These are phyloP conservation scores for Drosophila tripunctata DNA, from an alignment of 2,888 invertebrate species.

Conservation along the genomic window DNA sequence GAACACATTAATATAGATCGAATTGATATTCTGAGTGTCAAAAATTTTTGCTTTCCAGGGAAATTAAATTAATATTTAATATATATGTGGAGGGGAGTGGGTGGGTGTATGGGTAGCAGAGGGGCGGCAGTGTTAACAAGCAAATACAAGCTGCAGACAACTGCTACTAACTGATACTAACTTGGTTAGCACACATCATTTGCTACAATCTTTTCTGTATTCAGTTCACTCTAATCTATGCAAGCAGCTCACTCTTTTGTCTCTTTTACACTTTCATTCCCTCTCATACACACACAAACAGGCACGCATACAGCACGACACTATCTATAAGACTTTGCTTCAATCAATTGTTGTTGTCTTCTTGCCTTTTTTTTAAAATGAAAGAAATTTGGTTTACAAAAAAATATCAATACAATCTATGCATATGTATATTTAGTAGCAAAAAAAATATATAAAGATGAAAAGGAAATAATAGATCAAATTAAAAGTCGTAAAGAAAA, in stretches of 20 bases:
- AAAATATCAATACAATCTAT: conserved; percentile 57
- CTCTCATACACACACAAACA: conserved; percentile 1
- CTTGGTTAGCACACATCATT: conserved; percentile 47
- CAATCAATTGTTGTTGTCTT: conserved; percentile 9
- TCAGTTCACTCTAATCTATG: conserved; percentile 31
- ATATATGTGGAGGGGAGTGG: neutral
- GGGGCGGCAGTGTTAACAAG: neutral
- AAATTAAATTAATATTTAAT: too few relatives aligned
- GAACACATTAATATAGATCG: too few relatives aligned
- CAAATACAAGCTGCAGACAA: conserved; percentile 33
- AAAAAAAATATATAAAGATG: conserved; percentile 13
- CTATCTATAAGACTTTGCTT: neutral
- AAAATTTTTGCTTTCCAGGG: too few relatives aligned
- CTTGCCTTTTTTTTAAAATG: conserved; percentile 12
- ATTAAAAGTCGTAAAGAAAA: too few relatives aligned
- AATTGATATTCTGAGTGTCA: too few relatives aligned
- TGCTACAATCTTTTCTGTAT: conserved; percentile 25
- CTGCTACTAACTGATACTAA: too few relatives aligned
- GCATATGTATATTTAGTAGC: conserved; percentile 42
- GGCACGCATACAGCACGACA: neutral
- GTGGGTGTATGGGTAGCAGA: too few relatives aligned
- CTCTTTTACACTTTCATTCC: conserved; percentile 28
- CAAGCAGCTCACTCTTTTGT: conserved; percentile 46
- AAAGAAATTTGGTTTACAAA: conserved; percentile 56
- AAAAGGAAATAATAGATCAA: too few relatives aligned